Evolutionary conservation across 2,888 invertebrate genomes (phyloP).

Genomic region (Caenorhabditis angaria): DNA sequence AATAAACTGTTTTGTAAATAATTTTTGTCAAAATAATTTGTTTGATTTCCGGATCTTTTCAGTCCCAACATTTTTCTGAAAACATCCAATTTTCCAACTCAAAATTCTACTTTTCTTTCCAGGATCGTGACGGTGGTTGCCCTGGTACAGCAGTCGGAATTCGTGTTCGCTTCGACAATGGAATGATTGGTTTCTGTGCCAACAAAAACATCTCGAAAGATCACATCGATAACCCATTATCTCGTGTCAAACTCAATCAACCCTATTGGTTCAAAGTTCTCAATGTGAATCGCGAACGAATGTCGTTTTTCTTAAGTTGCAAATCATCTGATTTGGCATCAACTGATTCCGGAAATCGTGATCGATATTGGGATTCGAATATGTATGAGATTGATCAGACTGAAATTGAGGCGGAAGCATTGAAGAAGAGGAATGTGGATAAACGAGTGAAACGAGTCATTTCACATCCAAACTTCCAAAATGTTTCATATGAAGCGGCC

Average conservation of each 20-base stretch:
- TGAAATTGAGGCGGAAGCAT: conserved; percentile 77
- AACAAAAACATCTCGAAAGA: conserved; percentile 88
- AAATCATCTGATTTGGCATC: conserved; percentile 34
- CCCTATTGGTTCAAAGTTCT: conserved; percentile 41
- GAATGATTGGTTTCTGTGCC: conserved; percentile 87
- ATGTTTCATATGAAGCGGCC: conserved; percentile 90
- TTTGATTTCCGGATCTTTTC: too few species aligned
- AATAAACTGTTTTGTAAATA: too few species aligned
- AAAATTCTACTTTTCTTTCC: conserved; percentile 1
- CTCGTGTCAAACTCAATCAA: conserved; percentile 80
- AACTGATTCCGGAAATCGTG: conserved; percentile 75
- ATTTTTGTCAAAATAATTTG: too few species aligned
- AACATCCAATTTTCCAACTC: too few species aligned
- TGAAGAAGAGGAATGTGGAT: conserved; percentile 17
- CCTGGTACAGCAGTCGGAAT: conserved; percentile 95
- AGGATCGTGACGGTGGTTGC: conserved; percentile 78
- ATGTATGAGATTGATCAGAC: conserved; percentile 81
- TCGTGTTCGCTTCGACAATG: conserved; percentile 86
- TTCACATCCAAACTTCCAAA: conserved; percentile 95
- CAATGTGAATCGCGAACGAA: conserved; percentile 24
- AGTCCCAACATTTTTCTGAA: too few species aligned
- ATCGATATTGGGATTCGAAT: conserved; percentile 85
- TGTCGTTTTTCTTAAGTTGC: conserved; percentile 37
- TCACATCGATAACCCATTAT: conserved; percentile 87
- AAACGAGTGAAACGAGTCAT: conserved; percentile 88